These are phyloP conservation scores for Macrochelys suwanniensis DNA, from an alignment of 2,797 vertebrate genomes.

Conservation along the genomic window DNA sequence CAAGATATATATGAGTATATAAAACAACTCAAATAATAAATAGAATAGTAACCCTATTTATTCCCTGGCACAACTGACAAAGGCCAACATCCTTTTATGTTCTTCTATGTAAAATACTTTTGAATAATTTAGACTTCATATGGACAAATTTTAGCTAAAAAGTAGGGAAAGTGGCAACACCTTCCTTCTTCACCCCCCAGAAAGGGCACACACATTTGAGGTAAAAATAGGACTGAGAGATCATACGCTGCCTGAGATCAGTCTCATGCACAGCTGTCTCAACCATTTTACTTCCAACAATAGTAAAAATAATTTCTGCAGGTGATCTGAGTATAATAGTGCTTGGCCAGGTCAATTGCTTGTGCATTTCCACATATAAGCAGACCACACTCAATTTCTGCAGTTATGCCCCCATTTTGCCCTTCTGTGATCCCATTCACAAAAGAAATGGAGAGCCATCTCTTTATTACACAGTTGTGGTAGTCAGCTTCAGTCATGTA, in stretches of 20 bases:
- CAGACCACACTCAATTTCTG: neutral
- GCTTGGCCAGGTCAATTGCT: neutral
- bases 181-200: no score
- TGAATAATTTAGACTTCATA: neutral
- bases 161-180: neutral
- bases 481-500: neutral
- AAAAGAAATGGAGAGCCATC: neutral
- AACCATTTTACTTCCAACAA: neutral
- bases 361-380: no score
- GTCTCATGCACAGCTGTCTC: neutral
- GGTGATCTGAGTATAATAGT: neutral
- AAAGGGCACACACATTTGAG: neutral
- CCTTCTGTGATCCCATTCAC: neutral
- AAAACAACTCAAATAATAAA: neutral
- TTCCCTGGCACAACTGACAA: neutral
- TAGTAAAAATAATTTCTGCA: neutral
- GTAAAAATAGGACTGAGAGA: neutral
- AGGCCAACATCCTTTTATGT: neutral
- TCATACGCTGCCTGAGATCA: neutral
- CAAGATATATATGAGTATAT: neutral
- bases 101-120: neutral
- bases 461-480: neutral
- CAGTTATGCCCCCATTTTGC: neutral
- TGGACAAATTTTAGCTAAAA: neutral
- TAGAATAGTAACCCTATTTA: neutral